These are phyloP conservation scores for Drosophila paramelanica DNA, from an alignment of 2,888 invertebrate genomes.

Conservation along the genomic window DNA sequence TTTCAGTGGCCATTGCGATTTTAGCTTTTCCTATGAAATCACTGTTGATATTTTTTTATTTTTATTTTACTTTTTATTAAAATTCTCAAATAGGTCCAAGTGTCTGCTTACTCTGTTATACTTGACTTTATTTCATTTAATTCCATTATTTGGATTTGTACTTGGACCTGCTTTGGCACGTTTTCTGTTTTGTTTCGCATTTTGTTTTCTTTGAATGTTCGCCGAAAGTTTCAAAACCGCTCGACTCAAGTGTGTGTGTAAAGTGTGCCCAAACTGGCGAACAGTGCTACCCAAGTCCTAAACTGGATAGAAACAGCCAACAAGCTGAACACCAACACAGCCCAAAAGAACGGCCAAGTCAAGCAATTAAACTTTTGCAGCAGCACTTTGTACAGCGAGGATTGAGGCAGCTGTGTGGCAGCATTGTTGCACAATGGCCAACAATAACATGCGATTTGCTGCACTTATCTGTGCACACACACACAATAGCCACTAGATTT, in stretches of 20 bases:
- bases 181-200: constrained; percentile 24
- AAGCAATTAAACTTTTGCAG: constrained; percentile 70
- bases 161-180: constrained; percentile 41
- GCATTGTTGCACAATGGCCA: constrained; percentile 37
- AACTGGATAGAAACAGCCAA: constrained; percentile 1
- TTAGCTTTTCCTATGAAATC: constrained; percentile 48
- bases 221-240: constrained; percentile 38
- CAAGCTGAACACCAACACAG: constrained; percentile 30
- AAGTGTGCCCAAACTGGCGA: constrained; percentile 10
- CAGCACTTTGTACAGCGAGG: constrained; percentile 13
- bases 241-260: constrained; percentile 42
- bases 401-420: constrained; percentile 2
- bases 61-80: constrained; percentile 21
- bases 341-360: constrained; percentile 55
- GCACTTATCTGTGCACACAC: constrained; percentile 25
- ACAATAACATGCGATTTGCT: constrained; percentile 53
- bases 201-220: constrained; percentile 39
- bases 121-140: constrained; percentile 22
- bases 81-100: constrained; percentile 6
- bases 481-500: constrained; percentile 15
- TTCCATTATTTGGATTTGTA: constrained; percentile 19
- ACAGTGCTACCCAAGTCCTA: not conserved
- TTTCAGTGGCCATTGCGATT: constrained; percentile 22
- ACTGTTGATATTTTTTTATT: constrained; percentile 25
- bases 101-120: constrained; percentile 20